Base-by-base conservation (phyloP, 2,888 invertebrate genomes). In the Nymphalis polychloros region DNA sequence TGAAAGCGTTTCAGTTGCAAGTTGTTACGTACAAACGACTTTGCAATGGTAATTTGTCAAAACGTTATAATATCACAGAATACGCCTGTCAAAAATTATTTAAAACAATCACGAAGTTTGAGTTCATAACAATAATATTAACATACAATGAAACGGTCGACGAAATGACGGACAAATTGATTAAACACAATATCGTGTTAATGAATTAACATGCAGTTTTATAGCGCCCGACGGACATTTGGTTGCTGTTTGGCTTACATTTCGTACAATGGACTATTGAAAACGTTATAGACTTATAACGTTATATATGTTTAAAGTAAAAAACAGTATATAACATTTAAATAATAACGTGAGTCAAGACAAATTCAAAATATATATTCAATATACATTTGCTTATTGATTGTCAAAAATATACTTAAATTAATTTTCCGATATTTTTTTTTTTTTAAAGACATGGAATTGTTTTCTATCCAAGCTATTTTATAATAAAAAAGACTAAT, bases 131-230 rank as follows among this genome's bases (percentile, higher is more conserved):
- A 23, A 66, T 60, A 41, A 63, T 41, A 72, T 72, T 69, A 63
- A 48, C 72, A 72, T 52, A 69, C 72, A 72, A 72, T 72, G 41
- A 41, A 41, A n/a, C 48, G 10, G 31, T 10, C 35, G 52, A 69
- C 62, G 67, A 50, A 69, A 67, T 19, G 35, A 71, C 66, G 61
- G 64, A 67, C 67, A 50, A 67, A 69, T 67, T 67, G 61, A 59
- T 55, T 27, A 31, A 59, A 55, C 47, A 59, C 67, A 69, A 67
- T 72, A 53, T 60, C 31, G 53, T 69, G 50, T 64, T 59, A 62
- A 66, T 68, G 57, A 66, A 60, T 71, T 55, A 46, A 59, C 20
- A 57, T 61, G n/a, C 8, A 19, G 60, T 64, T 63, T 64, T 20
- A 20, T 55, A 23, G 6, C 31, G 49, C 20, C 41, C 46, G n/a